Conservation (phyloP, 1,140 invertebrate species). For the Zelostemma sp. region DNA sequence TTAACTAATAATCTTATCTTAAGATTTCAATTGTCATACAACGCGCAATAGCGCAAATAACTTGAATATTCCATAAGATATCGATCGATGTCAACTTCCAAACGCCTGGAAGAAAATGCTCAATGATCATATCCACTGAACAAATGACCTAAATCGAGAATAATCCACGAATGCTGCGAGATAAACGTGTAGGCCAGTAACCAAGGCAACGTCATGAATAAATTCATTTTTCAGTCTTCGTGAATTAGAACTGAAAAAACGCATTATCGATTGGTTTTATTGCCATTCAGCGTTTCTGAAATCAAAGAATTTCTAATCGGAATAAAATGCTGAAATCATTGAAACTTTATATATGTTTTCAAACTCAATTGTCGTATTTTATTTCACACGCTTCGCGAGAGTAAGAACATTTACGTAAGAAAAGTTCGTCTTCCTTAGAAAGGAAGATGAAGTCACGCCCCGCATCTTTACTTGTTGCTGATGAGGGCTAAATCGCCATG, state of each 20-base stretch:
- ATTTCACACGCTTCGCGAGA: not conserved
- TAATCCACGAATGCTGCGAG: not conserved
- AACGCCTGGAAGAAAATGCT: not conserved
- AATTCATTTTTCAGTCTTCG: not conserved
- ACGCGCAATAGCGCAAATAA: too few species aligned
- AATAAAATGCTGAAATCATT: too few species aligned
- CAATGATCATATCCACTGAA: not conserved
- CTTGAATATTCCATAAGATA: too few species aligned
- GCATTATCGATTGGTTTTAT: not conserved
- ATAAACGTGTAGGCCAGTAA: not conserved
- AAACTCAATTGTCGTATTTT: not conserved
- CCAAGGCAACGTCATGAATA: not conserved
- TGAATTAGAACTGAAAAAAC: too few species aligned
- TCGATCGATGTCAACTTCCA: not conserved
- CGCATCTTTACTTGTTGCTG: slow-evolving; percentile 13
- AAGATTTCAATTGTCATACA: too few species aligned
- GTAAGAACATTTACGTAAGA: too few species aligned
- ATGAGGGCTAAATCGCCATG: not conserved
- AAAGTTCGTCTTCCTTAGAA: slow-evolving; percentile 11
- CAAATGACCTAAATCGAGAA: not conserved
- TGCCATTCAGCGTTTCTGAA: too few species aligned
- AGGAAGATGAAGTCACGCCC: slow-evolving; percentile 11
- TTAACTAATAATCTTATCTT: too few species aligned
- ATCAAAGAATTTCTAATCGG: too few species aligned
- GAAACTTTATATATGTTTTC: not conserved